phyloP scores from a whole-genome alignment of 2,113 vertebrate species.

The Noturus placidus region DNA sequence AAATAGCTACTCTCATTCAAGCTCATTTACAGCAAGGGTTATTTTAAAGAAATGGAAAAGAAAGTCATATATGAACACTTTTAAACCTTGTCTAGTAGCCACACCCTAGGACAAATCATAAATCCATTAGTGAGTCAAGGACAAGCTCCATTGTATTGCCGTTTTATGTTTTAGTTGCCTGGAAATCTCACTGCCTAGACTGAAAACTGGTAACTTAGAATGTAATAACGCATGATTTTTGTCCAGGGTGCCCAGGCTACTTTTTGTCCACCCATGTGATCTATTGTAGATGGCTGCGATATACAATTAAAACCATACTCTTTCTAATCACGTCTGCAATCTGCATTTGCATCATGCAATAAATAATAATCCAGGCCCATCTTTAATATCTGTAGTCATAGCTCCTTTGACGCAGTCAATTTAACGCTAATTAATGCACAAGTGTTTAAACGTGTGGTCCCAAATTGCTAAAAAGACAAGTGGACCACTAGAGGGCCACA shows the following conservation, averaged over 20 bases:
- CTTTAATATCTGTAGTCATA: too few relatives aligned
- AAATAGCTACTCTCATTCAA: neutral
- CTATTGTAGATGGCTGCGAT: too few relatives aligned
- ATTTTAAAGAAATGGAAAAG: neutral
- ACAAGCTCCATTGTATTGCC: neutral
- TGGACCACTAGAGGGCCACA: conserved; percentile 15
- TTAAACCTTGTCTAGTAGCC: neutral
- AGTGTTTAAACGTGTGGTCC: neutral
- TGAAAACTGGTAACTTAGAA: too few relatives aligned
- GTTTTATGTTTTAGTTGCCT: neutral
- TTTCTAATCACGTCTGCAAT: neutral
- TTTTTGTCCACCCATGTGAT: too few relatives aligned
- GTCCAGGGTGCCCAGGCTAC: too few relatives aligned
- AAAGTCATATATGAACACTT: neutral
- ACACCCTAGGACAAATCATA: neutral
- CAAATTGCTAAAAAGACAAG: neutral
- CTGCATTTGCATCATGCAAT: neutral
- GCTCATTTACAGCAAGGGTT: too few relatives aligned
- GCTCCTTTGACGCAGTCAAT: too few relatives aligned
- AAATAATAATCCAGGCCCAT: too few relatives aligned
- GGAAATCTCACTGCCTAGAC: neutral
- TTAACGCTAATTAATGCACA: neutral
- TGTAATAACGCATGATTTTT: neutral
- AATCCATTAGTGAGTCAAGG: too few relatives aligned
- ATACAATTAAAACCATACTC: neutral